A percentile compares a stretch with the other conserved stretches of the same genome.
These are phyloP conservation scores for Drosophila aff. DNA, from an alignment of 1,140 invertebrate species.

Conservation along the genomic window DNA sequence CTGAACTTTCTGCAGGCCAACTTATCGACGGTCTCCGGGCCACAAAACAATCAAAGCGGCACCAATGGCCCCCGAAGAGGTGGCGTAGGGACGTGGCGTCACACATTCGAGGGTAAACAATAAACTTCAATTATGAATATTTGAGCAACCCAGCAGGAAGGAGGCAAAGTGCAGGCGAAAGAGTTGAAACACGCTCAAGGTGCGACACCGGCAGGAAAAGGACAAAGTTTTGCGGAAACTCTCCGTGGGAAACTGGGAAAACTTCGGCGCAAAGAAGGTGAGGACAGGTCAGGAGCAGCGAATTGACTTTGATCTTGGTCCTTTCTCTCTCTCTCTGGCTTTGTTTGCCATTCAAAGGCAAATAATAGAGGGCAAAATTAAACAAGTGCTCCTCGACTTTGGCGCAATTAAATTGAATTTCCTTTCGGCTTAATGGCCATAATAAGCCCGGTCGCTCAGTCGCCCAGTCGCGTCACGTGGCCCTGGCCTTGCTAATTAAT, in stretches of 20 bases:
- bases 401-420: slow-evolving; percentile 67
- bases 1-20: slow-evolving; percentile 50
- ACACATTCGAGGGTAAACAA: slow-evolving; percentile 59
- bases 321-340: neutral
- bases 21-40: slow-evolving; percentile 48
- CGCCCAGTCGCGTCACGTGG: slow-evolving; percentile 15
- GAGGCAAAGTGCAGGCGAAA: slow-evolving; percentile 39
- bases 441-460: slow-evolving; percentile 44
- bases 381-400: slow-evolving; percentile 40
- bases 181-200: slow-evolving; percentile 46
- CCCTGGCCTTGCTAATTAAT: slow-evolving; percentile 61
- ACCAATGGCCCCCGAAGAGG: slow-evolving; percentile 25
- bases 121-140: slow-evolving; percentile 82
- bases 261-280: slow-evolving; percentile 45
- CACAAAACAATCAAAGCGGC: slow-evolving; percentile 74
- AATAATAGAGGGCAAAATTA: slow-evolving; percentile 58
- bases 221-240: slow-evolving; percentile 67
- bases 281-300: slow-evolving; percentile 64
- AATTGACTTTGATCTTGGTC: slow-evolving; percentile 78
- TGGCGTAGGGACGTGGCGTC: slow-evolving; percentile 38
- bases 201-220: slow-evolving; percentile 47
- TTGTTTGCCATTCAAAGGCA: slow-evolving; percentile 74
- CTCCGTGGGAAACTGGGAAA: slow-evolving; percentile 47
- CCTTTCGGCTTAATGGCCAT: slow-evolving; percentile 73
- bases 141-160: slow-evolving; percentile 34